These are phyloP conservation scores for Drosophila quinaria DNA, from an alignment of 2,888 invertebrate genomes.

Conservation along the genomic window DNA sequence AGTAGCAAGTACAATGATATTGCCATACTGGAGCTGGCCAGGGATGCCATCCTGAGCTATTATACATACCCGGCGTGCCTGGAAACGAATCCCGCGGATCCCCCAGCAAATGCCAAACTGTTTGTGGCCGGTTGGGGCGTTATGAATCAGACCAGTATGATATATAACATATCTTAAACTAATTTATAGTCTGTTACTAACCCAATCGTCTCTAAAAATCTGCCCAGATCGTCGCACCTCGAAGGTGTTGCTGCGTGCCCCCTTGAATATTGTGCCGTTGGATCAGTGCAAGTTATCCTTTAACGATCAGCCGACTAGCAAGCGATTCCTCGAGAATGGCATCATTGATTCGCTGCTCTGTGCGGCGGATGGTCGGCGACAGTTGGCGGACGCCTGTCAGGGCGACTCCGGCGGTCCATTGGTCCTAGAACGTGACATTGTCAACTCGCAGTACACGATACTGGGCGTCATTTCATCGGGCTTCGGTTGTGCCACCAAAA, in stretches of 20 bases:
- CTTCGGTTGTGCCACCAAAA: conserved; percentile 76
- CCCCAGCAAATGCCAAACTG: conserved; percentile 52
- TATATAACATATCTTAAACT: not conserved
- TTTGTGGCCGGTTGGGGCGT: conserved; percentile 83
- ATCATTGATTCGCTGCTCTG: conserved; percentile 67
- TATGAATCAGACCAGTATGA: conserved; percentile 70
- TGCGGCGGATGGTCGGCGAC: conserved; percentile 60
- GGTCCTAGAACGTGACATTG: conserved; percentile 61
- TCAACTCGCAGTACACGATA: conserved; percentile 61
- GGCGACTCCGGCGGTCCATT: conserved; percentile 84
- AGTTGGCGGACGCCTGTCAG: conserved; percentile 78
- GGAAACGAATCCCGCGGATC: conserved; percentile 66
- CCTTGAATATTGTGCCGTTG: conserved; percentile 62
- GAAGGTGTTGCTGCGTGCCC: conserved; percentile 71
- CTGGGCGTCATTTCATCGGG: conserved; percentile 83
- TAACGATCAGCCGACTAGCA: conserved; percentile 30
- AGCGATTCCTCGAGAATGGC: conserved; percentile 58
- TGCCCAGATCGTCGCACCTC: conserved; percentile 54
- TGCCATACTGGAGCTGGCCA: conserved; percentile 72
- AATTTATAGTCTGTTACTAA: not conserved
- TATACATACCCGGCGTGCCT: conserved; percentile 74
- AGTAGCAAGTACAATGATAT: conserved; percentile 79
- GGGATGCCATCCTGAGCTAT: conserved; percentile 37
- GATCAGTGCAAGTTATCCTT: conserved; percentile 64
- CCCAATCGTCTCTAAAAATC: not conserved